Evolutionary conservation across 2,888 invertebrate genomes (phyloP).

Genomic region (Rhamphomyia laevipes): DNA sequence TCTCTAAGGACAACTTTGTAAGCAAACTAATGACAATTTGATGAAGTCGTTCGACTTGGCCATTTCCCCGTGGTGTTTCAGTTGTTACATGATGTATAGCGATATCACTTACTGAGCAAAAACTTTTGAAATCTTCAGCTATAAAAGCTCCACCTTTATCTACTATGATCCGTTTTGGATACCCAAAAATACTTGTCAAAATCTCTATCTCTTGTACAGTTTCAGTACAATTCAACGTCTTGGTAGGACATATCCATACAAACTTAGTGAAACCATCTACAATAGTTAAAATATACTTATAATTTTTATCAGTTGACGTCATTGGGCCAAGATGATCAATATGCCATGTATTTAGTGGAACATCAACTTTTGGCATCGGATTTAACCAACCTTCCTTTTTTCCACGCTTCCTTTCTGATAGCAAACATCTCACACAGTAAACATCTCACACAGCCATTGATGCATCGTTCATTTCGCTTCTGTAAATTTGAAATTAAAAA

Average conservation of each 20-base stretch:
- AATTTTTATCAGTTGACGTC: slow-evolving; percentile 10
- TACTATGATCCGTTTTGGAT: slow-evolving; percentile 22
- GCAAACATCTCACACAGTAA: too few species aligned
- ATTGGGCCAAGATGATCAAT: slow-evolving; percentile 27
- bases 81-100: too few species aligned
- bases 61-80: slow-evolving; percentile 12
- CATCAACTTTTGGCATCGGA: slow-evolving; percentile 22
- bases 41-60: slow-evolving; percentile 13
- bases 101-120: too few species aligned
- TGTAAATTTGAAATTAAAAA: slow-evolving; percentile 5
- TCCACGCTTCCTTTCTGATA: too few species aligned
- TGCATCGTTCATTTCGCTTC: slow-evolving; percentile 4
- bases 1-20: slow-evolving; percentile 10
- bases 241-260: slow-evolving; percentile 5
- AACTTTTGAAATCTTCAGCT: slow-evolving; percentile 23
- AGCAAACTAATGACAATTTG: slow-evolving; percentile 9
- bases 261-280: slow-evolving; percentile 25
- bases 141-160: slow-evolving; percentile 28
- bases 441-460: slow-evolving; percentile 8
- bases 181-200: slow-evolving; percentile 25
- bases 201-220: slow-evolving; percentile 19
- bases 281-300: slow-evolving; percentile 24
- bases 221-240: slow-evolving; percentile 15
- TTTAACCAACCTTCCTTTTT: slow-evolving; percentile 26
- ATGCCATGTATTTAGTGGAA: slow-evolving; percentile 14